A percentile compares a stretch with the other conserved stretches of the same genome.
These are phyloP conservation scores for Strigamia crassipes DNA, from an alignment of 2,888 invertebrate species.

Conservation along the genomic window DNA sequence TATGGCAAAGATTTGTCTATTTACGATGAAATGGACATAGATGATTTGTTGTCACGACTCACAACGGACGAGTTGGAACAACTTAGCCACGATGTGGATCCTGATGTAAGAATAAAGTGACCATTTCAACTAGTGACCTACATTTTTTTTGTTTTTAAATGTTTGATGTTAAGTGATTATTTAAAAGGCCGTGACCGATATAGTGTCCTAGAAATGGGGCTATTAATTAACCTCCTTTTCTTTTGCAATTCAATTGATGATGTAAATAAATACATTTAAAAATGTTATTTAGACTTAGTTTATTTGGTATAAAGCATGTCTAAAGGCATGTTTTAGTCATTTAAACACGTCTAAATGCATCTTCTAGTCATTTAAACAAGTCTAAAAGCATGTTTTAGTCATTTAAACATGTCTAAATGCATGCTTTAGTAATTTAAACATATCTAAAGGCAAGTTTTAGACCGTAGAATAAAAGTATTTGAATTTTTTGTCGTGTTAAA, in stretches of 20 bases:
- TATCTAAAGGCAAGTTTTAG: no score
- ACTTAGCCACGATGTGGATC: conserved; percentile 98
- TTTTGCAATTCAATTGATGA: background rate
- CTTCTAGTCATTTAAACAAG: no score
- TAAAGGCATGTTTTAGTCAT: no score
- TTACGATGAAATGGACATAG: conserved; percentile 94
- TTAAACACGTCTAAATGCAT: no score
- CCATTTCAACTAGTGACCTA: conserved; percentile 16
- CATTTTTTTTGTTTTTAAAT: background rate
- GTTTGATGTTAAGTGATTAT: background rate
- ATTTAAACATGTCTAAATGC: no score
- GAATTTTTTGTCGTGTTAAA: no score
- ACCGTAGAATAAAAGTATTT: no score
- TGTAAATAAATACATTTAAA: background rate
- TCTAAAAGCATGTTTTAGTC: no score
- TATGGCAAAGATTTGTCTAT: conserved; percentile 87
- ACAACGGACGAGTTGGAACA: conserved; percentile 95
- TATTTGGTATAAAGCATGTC: no score
- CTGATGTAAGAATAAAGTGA: conserved; percentile 79
- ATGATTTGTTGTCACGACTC: conserved; percentile 88
- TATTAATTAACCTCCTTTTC: background rate
- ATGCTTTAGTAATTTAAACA: no score
- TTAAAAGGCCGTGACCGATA: background rate
- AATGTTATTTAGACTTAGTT: no score
- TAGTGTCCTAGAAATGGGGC: background rate